Conservation (phyloP, 2,797 vertebrate genomes). For the Oreochromis mossambicus region DNA sequence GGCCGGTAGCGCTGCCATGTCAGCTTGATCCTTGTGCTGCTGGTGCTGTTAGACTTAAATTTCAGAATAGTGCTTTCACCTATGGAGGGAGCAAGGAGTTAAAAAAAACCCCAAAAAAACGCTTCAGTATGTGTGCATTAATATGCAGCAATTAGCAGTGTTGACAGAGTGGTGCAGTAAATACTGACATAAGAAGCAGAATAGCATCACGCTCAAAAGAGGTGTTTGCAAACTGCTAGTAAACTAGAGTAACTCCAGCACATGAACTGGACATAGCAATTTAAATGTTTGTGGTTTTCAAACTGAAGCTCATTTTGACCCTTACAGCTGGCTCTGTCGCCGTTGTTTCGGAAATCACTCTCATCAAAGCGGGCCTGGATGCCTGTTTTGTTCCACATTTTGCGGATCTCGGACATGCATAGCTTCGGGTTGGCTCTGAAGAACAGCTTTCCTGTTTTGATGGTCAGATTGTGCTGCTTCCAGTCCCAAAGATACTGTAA, state of each 20-base stretch:
- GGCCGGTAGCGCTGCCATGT: constrained; percentile 93
- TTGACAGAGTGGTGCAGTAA: neutral
- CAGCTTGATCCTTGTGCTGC: constrained; percentile 87
- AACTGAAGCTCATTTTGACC: neutral
- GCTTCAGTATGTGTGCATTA: neutral
- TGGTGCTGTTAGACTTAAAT: constrained; percentile 88
- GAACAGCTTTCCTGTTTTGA: constrained; percentile 88
- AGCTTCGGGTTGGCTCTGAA: constrained; percentile 93
- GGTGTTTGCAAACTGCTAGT: constrained; percentile 7
- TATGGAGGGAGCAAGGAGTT: constrained; percentile 38
- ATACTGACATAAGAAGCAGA: constrained; percentile 8
- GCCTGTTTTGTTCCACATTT: constrained; percentile 91
- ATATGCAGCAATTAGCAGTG: neutral
- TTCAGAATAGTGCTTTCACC: constrained; percentile 89
- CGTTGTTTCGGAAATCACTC: constrained; percentile 89
- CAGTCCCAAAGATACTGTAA: constrained; percentile 98
- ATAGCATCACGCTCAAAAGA: neutral
- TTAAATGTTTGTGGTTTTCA: constrained; percentile 14
- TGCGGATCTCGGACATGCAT: constrained; percentile 93
- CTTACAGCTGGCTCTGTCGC: constrained; percentile 95
- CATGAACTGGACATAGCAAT: constrained; percentile 4
- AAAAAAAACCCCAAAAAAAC: neutral
- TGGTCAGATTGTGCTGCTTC: constrained; percentile 94
- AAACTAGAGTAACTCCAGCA: constrained; percentile 1
- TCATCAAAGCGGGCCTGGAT: constrained; percentile 84